A percentile compares a stretch with the other conserved stretches of the same genome.
These are phyloP conservation scores for Psilopogon haemacephalus DNA, from an alignment of 2,113 vertebrate genomes.

Conservation along the genomic window DNA sequence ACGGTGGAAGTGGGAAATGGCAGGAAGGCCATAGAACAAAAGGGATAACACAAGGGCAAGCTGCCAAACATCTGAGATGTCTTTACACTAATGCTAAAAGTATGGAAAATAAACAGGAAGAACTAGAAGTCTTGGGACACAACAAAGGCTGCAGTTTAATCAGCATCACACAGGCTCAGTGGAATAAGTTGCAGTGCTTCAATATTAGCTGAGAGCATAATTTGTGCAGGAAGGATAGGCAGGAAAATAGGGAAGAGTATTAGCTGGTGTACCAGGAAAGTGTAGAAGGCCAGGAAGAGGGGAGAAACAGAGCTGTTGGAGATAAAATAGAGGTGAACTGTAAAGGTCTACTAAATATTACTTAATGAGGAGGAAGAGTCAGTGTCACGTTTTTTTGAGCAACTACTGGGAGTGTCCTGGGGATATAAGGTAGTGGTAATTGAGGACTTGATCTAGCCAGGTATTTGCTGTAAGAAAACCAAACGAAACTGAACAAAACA, in stretches of 20 bases:
- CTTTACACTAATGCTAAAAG: slow-evolving; percentile 48
- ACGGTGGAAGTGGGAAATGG: slow-evolving; percentile 27
- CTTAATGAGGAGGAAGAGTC: background rate
- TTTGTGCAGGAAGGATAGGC: slow-evolving; percentile 8
- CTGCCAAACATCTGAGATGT: slow-evolving; percentile 66
- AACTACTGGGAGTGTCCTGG: background rate
- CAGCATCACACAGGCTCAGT: background rate
- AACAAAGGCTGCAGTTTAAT: slow-evolving; percentile 48
- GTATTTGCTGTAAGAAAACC: background rate
- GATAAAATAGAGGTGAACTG: background rate
- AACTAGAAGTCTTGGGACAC: slow-evolving; percentile 46
- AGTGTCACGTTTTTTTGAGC: background rate
- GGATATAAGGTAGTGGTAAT: background rate
- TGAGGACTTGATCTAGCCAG: background rate
- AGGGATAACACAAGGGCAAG: slow-evolving; percentile 48
- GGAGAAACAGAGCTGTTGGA: background rate
- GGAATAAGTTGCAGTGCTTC: slow-evolving; percentile 21
- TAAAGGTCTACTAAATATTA: background rate
- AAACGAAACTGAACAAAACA: background rate
- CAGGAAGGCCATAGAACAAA: slow-evolving; percentile 21
- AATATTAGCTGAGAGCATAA: slow-evolving; percentile 15
- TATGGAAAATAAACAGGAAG: slow-evolving; percentile 68
- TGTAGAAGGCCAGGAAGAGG: background rate
- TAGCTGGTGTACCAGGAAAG: background rate
- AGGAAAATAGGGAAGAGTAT: slow-evolving; percentile 6